Base-by-base conservation (phyloP, 1,140 invertebrate species). In the Penaeus indicus region DNA sequence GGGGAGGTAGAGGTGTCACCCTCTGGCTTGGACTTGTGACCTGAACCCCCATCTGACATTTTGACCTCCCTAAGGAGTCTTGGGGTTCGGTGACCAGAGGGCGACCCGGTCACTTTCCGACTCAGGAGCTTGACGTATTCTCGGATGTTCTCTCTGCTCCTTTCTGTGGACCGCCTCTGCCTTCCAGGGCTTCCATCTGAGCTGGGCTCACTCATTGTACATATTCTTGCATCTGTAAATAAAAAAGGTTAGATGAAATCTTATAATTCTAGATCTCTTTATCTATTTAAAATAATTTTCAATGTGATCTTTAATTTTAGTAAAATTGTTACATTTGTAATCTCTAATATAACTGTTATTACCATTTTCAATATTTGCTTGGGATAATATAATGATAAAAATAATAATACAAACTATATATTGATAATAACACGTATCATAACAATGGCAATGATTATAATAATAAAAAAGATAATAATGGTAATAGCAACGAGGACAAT, bases 161-260 rank as follows among this genome's bases (percentile, higher is more conserved):
- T 69, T 69, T 69, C 82, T 47, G 82, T n/a, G 64, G 82, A 72
- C 47, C 82, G 64, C 69, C 63, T 67, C 38, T 84, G 63, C 54
- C 85, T 27, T 27, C 85, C 85, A 54, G 22, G 77, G 42, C 84
- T 86, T 27, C 62, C 63, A 47, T n/a, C 13, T 27, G 21, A 22
- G 54, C 78, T 62, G 5, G 72, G 64, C 27, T 79, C 32, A 86
- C 62, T 86, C 85, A 86, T 86, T 60, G 54, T 86, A 47, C 54
- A 47, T 25, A 16, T 32, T 32, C 54, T 75, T 42, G 4, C 1
- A 42, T 27, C 18, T 75, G 21, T 0, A 18, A 19, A 13, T 32
- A 32, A 13, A 27, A 27, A 27, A 27, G 42, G n/a, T 8, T 5
- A 75, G 27, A 0, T n/a, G 27, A 32, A n/a, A 69, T 25, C 1